Evolutionary conservation across 2,113 vertebrate genomes (phyloP).

Genomic region (Pogonocichla stellata): DNA sequence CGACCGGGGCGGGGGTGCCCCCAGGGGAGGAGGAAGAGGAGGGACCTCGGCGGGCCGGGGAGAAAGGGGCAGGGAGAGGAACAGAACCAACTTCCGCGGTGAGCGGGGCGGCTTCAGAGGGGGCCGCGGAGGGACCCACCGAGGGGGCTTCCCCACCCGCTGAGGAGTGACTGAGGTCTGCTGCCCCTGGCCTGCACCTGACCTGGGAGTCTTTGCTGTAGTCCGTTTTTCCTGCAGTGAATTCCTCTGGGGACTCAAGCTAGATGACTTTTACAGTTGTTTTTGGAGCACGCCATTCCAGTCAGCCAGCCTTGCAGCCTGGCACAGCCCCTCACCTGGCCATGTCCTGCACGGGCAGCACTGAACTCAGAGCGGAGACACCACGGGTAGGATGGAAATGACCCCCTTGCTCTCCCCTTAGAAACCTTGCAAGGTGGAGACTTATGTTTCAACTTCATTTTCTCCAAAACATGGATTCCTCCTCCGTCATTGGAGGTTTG

Average conservation of each 20-base stretch:
- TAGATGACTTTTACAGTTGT: neutral
- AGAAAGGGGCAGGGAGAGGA: constrained; percentile 90
- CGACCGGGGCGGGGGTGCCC: constrained; percentile 88
- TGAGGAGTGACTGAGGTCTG: constrained; percentile 34
- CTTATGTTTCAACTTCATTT: neutral
- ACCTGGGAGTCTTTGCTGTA: neutral
- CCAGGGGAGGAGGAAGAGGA: constrained; percentile 88
- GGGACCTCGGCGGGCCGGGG: constrained; percentile 85
- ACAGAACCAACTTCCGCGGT: constrained; percentile 91
- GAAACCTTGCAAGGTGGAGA: neutral
- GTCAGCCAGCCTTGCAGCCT: neutral
- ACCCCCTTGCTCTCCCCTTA: neutral
- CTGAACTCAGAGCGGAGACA: neutral
- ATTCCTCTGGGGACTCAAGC: neutral
- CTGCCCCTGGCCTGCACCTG: neutral
- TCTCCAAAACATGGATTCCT: neutral
- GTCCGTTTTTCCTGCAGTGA: neutral
- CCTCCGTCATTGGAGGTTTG: neutral
- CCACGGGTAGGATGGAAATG: rapidly evolving
- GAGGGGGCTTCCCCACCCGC: constrained; percentile 89
- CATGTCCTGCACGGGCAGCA: neutral
- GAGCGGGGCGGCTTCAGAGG: constrained; percentile 91
- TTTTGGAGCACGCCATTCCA: neutral
- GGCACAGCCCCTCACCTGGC: neutral
- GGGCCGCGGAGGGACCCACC: constrained; percentile 88